Conservation (phyloP, 1,140 invertebrate genomes). For the Popillia japonica region DNA sequence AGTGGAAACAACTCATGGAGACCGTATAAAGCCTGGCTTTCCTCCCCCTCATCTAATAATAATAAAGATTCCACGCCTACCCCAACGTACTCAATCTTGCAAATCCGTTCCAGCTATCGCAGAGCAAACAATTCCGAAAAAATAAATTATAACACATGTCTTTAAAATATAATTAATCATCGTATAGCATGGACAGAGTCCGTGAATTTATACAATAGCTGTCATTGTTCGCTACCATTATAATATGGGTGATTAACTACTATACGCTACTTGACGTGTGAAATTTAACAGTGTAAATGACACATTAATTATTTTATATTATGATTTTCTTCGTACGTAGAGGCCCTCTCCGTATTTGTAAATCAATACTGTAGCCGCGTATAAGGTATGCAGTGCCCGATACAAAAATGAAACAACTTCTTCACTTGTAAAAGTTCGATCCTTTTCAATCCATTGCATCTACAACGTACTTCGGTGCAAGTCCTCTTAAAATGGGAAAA, state of each 20-base stretch:
- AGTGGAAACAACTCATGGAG: no score
- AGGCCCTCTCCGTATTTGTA: no score
- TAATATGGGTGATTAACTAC: slow-evolving; percentile 12
- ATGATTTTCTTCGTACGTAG: no score
- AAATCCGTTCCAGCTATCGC: no score
- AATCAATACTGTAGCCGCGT: no score
- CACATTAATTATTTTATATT: slow-evolving; percentile 24
- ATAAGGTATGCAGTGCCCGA: no score
- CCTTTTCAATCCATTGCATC: not conserved
- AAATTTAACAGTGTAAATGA: slow-evolving; percentile 19
- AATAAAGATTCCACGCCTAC: no score
- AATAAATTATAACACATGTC: not conserved
- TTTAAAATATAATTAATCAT: not conserved
- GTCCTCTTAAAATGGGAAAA: not conserved
- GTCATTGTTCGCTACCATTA: slow-evolving; percentile 1
- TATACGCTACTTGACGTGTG: slow-evolving; percentile 4
- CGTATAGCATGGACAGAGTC: not conserved
- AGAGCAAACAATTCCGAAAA: no score
- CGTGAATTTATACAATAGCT: slow-evolving; percentile 20
- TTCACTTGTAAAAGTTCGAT: slow-evolving; percentile 5
- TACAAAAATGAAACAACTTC: not conserved
- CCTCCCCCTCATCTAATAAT: no score
- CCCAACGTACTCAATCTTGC: no score
- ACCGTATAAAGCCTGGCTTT: no score
- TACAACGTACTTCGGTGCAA: not conserved